phyloP scores from a whole-genome alignment of 2,797 vertebrate genomes.

The Acanthurus leucopareius region DNA sequence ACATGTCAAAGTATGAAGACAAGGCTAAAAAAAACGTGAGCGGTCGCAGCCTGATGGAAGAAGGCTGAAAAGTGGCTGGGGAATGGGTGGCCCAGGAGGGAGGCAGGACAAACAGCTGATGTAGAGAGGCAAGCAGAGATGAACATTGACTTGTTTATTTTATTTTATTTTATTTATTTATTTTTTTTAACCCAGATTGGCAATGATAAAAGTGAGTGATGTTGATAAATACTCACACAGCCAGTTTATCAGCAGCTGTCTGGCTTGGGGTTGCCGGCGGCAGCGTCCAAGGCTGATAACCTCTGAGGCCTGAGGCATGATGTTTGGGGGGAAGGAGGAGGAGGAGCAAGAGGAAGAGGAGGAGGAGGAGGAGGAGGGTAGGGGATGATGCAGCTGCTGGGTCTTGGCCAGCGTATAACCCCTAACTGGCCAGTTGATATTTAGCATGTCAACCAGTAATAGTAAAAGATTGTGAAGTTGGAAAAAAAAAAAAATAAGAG shows the following conservation, averaged over 20 bases:
- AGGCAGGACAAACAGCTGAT: slow-evolving; percentile 64
- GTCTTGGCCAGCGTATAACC: slow-evolving; percentile 42
- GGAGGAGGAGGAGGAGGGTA: slow-evolving; percentile 6
- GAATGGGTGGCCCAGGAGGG: slow-evolving; percentile 63
- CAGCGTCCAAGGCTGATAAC: slow-evolving; percentile 78
- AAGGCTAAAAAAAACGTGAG: slow-evolving; percentile 67
- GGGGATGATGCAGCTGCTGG: slow-evolving; percentile 57
- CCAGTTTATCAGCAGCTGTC: slow-evolving; percentile 83
- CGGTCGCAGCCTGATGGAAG: slow-evolving; percentile 63
- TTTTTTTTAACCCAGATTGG: slow-evolving; percentile 68
- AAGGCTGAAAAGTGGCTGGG: slow-evolving; percentile 57
- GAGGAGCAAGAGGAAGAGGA: slow-evolving; percentile 23
- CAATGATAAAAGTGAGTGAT: slow-evolving; percentile 82
- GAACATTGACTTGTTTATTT: slow-evolving; percentile 73
- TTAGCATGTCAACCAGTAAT: slow-evolving; percentile 49
- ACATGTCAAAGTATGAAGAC: slow-evolving; percentile 78
- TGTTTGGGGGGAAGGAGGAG: slow-evolving; percentile 40
- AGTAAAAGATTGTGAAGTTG: slow-evolving; percentile 9
- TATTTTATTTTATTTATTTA: slow-evolving; percentile 40
- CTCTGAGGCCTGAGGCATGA: slow-evolving; percentile 76
- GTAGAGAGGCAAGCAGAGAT: slow-evolving; percentile 65
- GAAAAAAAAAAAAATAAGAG: neutral
- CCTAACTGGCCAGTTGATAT: slow-evolving; percentile 40
- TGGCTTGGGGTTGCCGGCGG: slow-evolving; percentile 73
- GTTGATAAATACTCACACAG: slow-evolving; percentile 80